phyloP scores from a whole-genome alignment of 2,113 vertebrate genomes.

The Podiceps cristatus region DNA sequence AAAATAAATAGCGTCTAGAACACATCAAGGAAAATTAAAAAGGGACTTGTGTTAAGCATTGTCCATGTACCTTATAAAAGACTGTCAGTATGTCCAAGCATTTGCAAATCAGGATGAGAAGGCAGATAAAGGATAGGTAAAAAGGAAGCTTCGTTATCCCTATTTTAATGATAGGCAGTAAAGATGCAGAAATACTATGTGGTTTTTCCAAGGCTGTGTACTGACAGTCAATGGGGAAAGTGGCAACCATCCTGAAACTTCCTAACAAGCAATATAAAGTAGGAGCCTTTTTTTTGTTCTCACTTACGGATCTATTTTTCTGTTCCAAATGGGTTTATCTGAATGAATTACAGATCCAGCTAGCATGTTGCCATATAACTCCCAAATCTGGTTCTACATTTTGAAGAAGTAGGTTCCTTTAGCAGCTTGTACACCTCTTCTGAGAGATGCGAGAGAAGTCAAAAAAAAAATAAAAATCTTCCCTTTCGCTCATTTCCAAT shows the following conservation, averaged over 20 bases:
- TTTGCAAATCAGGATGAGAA: not conserved
- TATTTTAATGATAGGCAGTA: not conserved
- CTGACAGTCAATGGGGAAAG: not conserved
- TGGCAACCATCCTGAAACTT: not conserved
- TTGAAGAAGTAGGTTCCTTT: not conserved
- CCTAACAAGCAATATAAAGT: not conserved
- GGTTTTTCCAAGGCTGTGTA: not conserved
- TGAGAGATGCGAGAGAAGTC: not conserved
- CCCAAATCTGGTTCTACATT: not conserved
- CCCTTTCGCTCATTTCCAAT: not conserved
- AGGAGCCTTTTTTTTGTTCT: not conserved
- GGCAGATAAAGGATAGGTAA: not conserved
- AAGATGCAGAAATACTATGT: not conserved
- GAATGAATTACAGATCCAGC: not conserved
- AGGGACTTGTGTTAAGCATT: rapidly evolving
- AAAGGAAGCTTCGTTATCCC: not conserved
- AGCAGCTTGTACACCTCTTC: not conserved
- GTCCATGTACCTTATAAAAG: not conserved
- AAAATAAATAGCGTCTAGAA: not conserved
- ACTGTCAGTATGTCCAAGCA: not conserved
- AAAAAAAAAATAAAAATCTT: not conserved
- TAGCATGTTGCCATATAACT: not conserved
- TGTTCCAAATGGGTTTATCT: not conserved
- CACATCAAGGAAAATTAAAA: not conserved
- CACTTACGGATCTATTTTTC: not conserved